Evolutionary conservation across 2,797 vertebrate species (phyloP).

Genomic region (Tenualosa thibaudeaui): DNA sequence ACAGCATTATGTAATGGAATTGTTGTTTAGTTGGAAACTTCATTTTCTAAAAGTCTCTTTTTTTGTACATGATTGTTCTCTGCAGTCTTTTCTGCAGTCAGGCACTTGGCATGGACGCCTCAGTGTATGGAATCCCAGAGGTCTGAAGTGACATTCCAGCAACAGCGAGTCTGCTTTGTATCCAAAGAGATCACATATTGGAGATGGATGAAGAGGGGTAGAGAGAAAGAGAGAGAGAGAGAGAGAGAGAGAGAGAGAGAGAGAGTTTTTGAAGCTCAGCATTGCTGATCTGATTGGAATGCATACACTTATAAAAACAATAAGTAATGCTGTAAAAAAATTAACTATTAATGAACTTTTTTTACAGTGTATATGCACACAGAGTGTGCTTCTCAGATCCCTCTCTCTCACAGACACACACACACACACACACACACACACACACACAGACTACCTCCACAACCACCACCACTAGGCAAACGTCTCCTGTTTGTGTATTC

Average conservation of each 20-base stretch:
- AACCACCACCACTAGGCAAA: too few relatives aligned
- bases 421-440: not conserved
- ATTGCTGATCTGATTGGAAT: not conserved
- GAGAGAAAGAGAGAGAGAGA: not conserved
- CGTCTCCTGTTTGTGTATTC: too few relatives aligned
- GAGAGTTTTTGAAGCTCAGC: not conserved
- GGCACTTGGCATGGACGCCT: not conserved
- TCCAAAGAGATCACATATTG: conserved; percentile 61
- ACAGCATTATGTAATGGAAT: too few relatives aligned
- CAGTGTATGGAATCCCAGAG: not conserved
- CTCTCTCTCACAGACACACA: not conserved
- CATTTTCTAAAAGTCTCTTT: too few relatives aligned
- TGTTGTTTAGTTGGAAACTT: too few relatives aligned
- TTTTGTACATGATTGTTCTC: too few relatives aligned
- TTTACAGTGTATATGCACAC: too few relatives aligned
- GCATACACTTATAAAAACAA: not conserved
- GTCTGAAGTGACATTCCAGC: conserved; percentile 63
- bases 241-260: not conserved
- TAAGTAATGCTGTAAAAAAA: too few relatives aligned
- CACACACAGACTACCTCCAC: not conserved
- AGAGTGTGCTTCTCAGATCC: too few relatives aligned
- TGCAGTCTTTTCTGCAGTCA: not conserved
- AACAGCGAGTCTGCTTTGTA: conserved; percentile 57
- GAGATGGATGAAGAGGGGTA: not conserved
- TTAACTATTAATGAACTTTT: too few relatives aligned